Evolutionary conservation across 2,888 invertebrate genomes (phyloP).

Genomic region (Eupeodes latifasciatus): DNA sequence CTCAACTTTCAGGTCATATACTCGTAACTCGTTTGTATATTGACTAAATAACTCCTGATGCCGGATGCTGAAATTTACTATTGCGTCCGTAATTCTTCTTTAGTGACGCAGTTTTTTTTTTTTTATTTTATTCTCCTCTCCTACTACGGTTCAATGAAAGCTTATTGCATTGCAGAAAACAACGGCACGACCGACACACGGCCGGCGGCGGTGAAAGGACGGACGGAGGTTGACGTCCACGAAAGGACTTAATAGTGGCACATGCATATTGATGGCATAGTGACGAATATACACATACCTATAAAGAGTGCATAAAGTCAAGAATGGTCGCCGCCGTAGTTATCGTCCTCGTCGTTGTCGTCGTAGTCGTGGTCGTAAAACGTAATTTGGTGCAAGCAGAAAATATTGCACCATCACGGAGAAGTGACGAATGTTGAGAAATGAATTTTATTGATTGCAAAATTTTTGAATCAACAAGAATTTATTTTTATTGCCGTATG

Average conservation of each 20-base stretch:
- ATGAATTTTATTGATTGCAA: conserved; percentile 22
- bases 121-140: too few relatives aligned
- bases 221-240: neutral
- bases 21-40: neutral
- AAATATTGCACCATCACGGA: neutral
- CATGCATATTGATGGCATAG: neutral
- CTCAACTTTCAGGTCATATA: conserved; percentile 8
- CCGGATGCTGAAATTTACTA: conserved; percentile 24
- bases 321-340: neutral
- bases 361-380: neutral
- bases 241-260: conserved; percentile 10
- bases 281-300: neutral
- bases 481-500: neutral
- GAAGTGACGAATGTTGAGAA: conserved; percentile 15
- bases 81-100: conserved; percentile 34
- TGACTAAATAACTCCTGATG: conserved; percentile 31
- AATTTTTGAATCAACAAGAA: conserved; percentile 13
- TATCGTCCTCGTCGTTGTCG: neutral
- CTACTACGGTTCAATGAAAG: too few relatives aligned
- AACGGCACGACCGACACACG: neutral
- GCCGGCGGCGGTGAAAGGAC: neutral
- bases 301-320: conserved; percentile 10
- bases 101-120: conserved; percentile 32
- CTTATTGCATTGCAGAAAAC: neutral
- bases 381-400: conserved; percentile 2